phyloP scores from a whole-genome alignment of 2,888 invertebrate genomes.

The Rapana venosa region DNA sequence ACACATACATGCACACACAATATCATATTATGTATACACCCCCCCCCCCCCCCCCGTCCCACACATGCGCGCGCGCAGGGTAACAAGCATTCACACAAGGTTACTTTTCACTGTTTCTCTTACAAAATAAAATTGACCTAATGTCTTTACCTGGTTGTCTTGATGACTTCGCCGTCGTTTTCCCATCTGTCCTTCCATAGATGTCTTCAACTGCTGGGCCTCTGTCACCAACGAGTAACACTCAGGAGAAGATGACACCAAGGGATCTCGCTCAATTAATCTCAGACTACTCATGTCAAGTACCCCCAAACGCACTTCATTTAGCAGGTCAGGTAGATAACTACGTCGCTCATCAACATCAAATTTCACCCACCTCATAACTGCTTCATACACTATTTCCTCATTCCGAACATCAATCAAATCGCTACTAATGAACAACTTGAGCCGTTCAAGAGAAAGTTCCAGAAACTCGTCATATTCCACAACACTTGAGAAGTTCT shows the following conservation, averaged over 20 bases:
- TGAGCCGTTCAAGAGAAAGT: slow-evolving; percentile 68
- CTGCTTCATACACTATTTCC: slow-evolving; percentile 74
- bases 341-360: slow-evolving; percentile 68
- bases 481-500: slow-evolving; percentile 75
- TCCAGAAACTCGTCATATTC: slow-evolving; percentile 76
- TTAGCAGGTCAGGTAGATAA: slow-evolving; percentile 65
- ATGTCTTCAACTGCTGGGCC: slow-evolving; percentile 69
- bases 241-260: slow-evolving; percentile 66
- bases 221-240: slow-evolving; percentile 69
- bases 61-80: neutral
- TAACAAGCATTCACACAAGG: neutral
- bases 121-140: neutral
- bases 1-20: slow-evolving; percentile 29
- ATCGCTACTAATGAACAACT: slow-evolving; percentile 73
- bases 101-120: no score
- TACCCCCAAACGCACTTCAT: slow-evolving; percentile 71
- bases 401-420: slow-evolving; percentile 75
- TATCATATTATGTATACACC: neutral
- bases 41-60: no score
- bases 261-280: slow-evolving; percentile 66
- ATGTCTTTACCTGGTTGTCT: slow-evolving; percentile 56
- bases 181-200: slow-evolving; percentile 71
- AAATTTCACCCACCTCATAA: slow-evolving; percentile 74
- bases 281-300: slow-evolving; percentile 69
- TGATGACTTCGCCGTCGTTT: slow-evolving; percentile 75